These are phyloP conservation scores for Embidobia sp. DNA, from an alignment of 2,888 invertebrate species.

Conservation along the genomic window DNA sequence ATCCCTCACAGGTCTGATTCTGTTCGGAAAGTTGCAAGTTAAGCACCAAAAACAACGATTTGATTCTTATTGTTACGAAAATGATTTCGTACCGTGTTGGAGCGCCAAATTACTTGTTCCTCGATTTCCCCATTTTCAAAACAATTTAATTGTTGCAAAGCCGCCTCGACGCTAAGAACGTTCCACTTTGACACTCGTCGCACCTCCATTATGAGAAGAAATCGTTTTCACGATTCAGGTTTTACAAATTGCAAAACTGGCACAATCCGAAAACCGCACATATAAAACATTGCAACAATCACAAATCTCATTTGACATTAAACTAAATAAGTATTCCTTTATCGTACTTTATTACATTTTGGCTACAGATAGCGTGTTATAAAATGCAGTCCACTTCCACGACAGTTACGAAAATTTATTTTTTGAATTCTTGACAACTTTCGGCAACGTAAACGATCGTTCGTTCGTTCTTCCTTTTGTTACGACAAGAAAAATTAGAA, in stretches of 20 bases:
- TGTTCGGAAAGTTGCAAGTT: no score
- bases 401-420: neutral
- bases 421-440: no score
- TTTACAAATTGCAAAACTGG: neutral
- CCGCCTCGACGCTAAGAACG: slow-evolving; percentile 79
- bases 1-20: no score
- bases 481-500: slow-evolving; percentile 58
- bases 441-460: neutral
- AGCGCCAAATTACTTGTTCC: slow-evolving; percentile 70
- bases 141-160: slow-evolving; percentile 76
- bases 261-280: no score
- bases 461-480: slow-evolving; percentile 38
- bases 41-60: no score
- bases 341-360: neutral
- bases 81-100: slow-evolving; percentile 74
- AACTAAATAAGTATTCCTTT: no score
- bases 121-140: slow-evolving; percentile 71
- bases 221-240: neutral
- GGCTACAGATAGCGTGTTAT: neutral
- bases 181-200: slow-evolving; percentile 82
- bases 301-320: no score
- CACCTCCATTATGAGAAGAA: slow-evolving; percentile 72
- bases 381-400: neutral
- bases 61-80: no score
- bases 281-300: no score